A percentile compares a stretch with the other conserved stretches of the same genome.
These are phyloP conservation scores for Laticauda laticaudata DNA, from an alignment of 2,113 vertebrate species.

Conservation along the genomic window DNA sequence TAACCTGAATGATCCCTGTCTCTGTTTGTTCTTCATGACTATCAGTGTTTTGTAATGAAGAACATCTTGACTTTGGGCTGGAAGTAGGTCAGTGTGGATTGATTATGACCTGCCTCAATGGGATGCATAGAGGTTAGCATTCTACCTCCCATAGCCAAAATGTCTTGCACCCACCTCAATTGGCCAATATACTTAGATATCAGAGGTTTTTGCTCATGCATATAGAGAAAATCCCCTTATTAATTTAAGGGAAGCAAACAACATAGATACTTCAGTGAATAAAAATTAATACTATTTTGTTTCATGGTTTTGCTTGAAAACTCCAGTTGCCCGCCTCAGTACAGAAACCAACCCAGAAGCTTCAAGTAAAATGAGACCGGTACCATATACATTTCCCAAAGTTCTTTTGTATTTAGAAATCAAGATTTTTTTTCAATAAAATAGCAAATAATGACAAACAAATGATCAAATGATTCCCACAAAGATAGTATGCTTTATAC, in stretches of 20 bases:
- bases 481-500: conserved; percentile 52
- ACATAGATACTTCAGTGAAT: background rate
- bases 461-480: background rate
- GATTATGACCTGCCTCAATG: background rate
- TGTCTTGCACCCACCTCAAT: background rate
- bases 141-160: background rate
- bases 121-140: background rate
- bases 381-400: background rate
- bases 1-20: background rate
- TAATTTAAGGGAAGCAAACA: background rate
- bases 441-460: background rate
- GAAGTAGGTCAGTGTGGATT: background rate
- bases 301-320: background rate
- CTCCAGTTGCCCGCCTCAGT: background rate
- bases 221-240: background rate
- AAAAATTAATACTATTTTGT: background rate
- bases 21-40: background rate
- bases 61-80: background rate
- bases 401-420: background rate
- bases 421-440: background rate
- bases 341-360: background rate
- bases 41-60: background rate
- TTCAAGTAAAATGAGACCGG: background rate
- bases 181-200: background rate
- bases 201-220: background rate